These are phyloP conservation scores for Hydroisotoma schaefferi DNA, from an alignment of 2,888 invertebrate genomes.

Conservation along the genomic window DNA sequence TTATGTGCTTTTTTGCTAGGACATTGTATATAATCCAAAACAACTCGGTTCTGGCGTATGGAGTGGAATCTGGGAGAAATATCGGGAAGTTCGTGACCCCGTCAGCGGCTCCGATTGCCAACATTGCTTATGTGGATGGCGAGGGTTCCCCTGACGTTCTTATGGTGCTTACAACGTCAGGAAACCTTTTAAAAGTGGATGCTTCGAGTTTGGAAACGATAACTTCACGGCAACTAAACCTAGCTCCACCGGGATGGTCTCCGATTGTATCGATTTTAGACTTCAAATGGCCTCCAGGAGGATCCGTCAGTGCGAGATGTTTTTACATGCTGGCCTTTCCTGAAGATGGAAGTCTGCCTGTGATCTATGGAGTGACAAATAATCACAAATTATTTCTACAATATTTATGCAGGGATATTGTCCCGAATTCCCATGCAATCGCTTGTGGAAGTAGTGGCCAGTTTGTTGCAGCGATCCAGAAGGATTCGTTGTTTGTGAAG, in stretches of 20 bases:
- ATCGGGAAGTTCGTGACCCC: constrained; percentile 60
- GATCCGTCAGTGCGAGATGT: neutral
- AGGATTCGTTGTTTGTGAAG: constrained; percentile 27
- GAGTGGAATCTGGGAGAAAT: constrained; percentile 63
- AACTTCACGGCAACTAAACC: constrained; percentile 45
- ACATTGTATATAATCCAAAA: constrained; percentile 62
- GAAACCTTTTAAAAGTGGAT: constrained; percentile 61
- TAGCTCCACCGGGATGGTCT: constrained; percentile 23
- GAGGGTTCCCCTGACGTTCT: no score
- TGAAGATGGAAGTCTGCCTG: constrained; percentile 18
- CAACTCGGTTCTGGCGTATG: constrained; percentile 62
- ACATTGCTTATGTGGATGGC: constrained; percentile 54
- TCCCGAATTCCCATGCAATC: constrained; percentile 28
- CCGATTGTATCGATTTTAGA: constrained; percentile 21
- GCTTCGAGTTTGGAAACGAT: constrained; percentile 56
- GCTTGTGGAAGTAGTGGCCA: constrained; percentile 24
- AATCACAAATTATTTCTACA: constrained; percentile 1
- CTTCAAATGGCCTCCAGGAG: constrained; percentile 17
- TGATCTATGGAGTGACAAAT: constrained; percentile 12
- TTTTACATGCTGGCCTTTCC: constrained; percentile 23
- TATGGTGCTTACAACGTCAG: constrained; percentile 59
- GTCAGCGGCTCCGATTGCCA: constrained; percentile 56
- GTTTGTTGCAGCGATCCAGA: constrained; percentile 42
- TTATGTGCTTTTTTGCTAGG: no score
- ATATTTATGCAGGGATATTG: constrained; percentile 32